Base-by-base conservation (phyloP, 2,888 invertebrate species). In the Tiliacea aurago region DNA sequence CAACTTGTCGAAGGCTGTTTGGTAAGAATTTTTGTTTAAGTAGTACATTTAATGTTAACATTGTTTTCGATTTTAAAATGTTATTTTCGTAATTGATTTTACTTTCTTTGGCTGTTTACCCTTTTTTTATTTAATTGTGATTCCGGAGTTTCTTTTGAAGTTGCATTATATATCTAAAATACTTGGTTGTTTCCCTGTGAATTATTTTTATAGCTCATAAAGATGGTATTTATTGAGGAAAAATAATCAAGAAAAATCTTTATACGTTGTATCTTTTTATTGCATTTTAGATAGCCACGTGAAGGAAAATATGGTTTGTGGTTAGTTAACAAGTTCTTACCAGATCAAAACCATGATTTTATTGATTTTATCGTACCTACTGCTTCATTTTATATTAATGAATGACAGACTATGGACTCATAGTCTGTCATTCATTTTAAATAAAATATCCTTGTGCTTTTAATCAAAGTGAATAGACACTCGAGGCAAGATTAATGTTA, bases 21-120 rank as follows among this genome's bases (percentile, higher is more conserved):
- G 74, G 73, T 76, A 63, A 76, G 81, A 79, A 77, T 84, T 80
- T 86, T 75, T 69, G 70, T 73, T 18, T 33, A 53, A 67, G 78
- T 80, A 41, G 41, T 41, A 80, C 73, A 81, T 43, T 20, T 65
- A 64, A 41, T 62, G 67, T 78, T 69, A 86, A 76, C 72, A 76
- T 47, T 51, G 79, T 62, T 75, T 69, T 41, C n/a, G n/a, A 15
- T 70, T 70, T 53, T 45, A 37, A 7, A 0, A 23, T 51, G 51
- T 49, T 58, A 23, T n/a, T 20, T 41, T 13, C 10, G 1, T 49
- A 15, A 45, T 66, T 41, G 18, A 1, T 70, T 71, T 84, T 49
- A 58, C 10, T 59, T 70, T 75, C 43, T 74, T 61, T 43, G 2
- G 53, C 5, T 51, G 28, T 64, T 33, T 47, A 15, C 0, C 6